Conservation (phyloP, 2,888 invertebrate genomes). For the Resseliella maxima region DNA sequence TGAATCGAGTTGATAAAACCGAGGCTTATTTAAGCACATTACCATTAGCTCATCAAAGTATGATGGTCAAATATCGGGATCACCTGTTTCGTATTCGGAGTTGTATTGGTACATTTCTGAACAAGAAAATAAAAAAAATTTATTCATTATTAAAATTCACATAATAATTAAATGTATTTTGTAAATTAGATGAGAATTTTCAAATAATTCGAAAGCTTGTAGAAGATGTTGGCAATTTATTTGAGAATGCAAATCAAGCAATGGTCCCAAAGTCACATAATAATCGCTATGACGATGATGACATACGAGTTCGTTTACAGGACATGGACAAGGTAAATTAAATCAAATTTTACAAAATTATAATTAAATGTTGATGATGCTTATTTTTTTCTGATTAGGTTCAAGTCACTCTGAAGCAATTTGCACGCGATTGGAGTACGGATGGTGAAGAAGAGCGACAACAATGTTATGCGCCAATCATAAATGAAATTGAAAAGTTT, state of each 20-base stretch:
- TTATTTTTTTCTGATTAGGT: constrained; percentile 71
- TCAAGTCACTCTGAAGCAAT: constrained; percentile 92
- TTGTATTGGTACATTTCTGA: constrained; percentile 72
- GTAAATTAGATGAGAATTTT: constrained; percentile 68
- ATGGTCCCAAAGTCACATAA: constrained; percentile 70
- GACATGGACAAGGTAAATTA: constrained; percentile 66
- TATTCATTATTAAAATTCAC: too few species aligned
- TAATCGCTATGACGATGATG: constrained; percentile 61
- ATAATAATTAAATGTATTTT: too few species aligned
- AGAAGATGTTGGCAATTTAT: constrained; percentile 70
- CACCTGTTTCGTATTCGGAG: constrained; percentile 80
- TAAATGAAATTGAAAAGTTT: constrained; percentile 80
- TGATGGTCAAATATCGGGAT: constrained; percentile 79
- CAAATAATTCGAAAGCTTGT: constrained; percentile 69
- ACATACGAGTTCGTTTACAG: constrained; percentile 63
- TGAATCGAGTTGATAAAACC: constrained; percentile 80
- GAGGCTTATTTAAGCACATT: constrained; percentile 80
- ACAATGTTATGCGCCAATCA: constrained; percentile 90
- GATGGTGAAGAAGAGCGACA: constrained; percentile 84
- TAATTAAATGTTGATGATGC: not conserved
- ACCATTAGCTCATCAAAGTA: constrained; percentile 79
- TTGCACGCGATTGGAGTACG: constrained; percentile 96
- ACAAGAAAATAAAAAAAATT: too few species aligned
- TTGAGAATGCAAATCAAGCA: constrained; percentile 76
- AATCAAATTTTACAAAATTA: constrained; percentile 48